A percentile compares a stretch with the other conserved stretches of the same genome.
Conservation (phyloP, 2,888 invertebrate genomes). For the Hoplodrina blanda region DNA sequence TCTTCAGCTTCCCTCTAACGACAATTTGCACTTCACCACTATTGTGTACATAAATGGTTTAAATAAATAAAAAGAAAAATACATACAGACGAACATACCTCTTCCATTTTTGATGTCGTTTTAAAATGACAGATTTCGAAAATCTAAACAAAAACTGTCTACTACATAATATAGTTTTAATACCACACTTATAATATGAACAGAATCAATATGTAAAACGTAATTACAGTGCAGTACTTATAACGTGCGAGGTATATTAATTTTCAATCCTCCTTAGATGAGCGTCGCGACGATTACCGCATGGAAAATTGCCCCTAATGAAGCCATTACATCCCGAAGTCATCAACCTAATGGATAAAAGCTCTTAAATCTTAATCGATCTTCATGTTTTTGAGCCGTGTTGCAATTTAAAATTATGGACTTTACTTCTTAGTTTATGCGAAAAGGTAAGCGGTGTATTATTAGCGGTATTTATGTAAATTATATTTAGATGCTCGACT, state of each 20-base stretch:
- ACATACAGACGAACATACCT: neutral
- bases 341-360: conserved; percentile 87
- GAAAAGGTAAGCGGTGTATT: conserved; percentile 42
- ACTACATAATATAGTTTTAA: conserved; percentile 51
- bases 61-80: no score
- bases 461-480: conserved; percentile 35
- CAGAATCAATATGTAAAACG: conserved; percentile 61
- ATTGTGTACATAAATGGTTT: no score
- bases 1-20: no score
- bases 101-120: neutral
- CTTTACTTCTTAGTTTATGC: conserved; percentile 41
- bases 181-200: conserved; percentile 42
- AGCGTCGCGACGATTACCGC: conserved; percentile 68
- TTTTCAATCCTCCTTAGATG: conserved; percentile 66
- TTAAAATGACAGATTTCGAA: conserved; percentile 24
- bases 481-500: conserved; percentile 25
- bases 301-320: conserved; percentile 78
- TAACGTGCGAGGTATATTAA: conserved; percentile 58
- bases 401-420: conserved; percentile 70
- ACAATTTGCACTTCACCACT: no score
- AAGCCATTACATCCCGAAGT: conserved; percentile 80
- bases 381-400: conserved; percentile 74
- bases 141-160: conserved; percentile 38
- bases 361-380: conserved; percentile 87
- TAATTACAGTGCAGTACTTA: conserved; percentile 54